A percentile compares a stretch with the other conserved stretches of the same genome.
Evolutionary conservation across 2,888 invertebrate species (phyloP).

Genomic region (Barypeithes pellucidus): DNA sequence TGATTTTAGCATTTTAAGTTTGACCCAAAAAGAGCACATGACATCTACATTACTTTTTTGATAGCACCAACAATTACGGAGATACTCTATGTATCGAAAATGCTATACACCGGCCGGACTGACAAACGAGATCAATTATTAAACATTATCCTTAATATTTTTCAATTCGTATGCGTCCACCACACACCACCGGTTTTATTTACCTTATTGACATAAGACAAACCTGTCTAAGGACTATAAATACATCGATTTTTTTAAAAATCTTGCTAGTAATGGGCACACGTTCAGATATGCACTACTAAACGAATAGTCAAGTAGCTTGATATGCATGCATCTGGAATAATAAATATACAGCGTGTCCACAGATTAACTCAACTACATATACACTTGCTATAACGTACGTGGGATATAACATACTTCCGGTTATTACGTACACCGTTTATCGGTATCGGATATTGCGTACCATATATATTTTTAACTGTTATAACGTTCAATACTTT

Average conservation of each 20-base stretch:
- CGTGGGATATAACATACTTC: too few relatives aligned
- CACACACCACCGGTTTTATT: slow-evolving; percentile 9
- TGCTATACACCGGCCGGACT: background rate
- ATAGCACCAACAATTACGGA: too few relatives aligned
- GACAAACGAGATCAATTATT: slow-evolving; percentile 14
- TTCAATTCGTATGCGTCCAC: slow-evolving; percentile 14
- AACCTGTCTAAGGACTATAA: slow-evolving; percentile 12
- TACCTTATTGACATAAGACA: slow-evolving; percentile 7
- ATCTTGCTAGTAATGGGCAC: slow-evolving; percentile 16
- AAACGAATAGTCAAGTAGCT: slow-evolving; percentile 1
- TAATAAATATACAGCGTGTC: background rate
- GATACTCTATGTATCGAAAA: too few relatives aligned
- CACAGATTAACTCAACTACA: too few relatives aligned
- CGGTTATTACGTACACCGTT: too few relatives aligned
- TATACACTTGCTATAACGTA: too few relatives aligned
- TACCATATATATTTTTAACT: too few relatives aligned
- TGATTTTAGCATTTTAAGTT: too few relatives aligned
- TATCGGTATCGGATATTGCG: too few relatives aligned
- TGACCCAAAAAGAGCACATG: too few relatives aligned
- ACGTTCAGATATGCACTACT: slow-evolving; percentile 1
- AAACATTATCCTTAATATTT: slow-evolving; percentile 13
- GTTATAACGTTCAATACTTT: too few relatives aligned
- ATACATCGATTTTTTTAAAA: slow-evolving; percentile 16
- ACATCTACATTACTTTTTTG: too few relatives aligned
- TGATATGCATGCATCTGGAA: background rate